These are phyloP conservation scores for Drosophila kuntzei DNA, from an alignment of 2,888 invertebrate genomes.

Conservation along the genomic window DNA sequence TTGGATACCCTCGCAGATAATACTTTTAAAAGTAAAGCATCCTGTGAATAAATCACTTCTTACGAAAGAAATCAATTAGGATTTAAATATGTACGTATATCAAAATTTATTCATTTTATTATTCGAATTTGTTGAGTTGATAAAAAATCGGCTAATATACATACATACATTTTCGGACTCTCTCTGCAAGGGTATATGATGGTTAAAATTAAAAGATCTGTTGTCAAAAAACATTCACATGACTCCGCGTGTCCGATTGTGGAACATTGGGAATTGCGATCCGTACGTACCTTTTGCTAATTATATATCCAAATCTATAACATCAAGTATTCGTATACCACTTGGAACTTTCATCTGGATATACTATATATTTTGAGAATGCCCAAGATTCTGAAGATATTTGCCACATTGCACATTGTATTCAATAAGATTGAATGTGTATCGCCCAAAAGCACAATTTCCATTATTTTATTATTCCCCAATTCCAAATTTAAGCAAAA, in stretches of 20 bases:
- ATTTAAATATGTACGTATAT: too few species aligned
- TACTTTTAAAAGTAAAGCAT: neutral
- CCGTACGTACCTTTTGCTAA: constrained; percentile 43
- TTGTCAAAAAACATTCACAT: neutral
- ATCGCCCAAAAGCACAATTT: neutral
- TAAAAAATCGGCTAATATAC: neutral
- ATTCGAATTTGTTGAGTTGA: neutral
- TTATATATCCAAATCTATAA: constrained; percentile 15
- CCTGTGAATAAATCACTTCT: neutral
- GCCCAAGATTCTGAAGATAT: neutral
- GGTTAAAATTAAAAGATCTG: neutral
- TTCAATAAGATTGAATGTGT: neutral
- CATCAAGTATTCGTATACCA: neutral
- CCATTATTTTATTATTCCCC: neutral
- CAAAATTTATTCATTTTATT: neutral
- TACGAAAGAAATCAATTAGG: neutral
- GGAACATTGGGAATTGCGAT: constrained; percentile 10
- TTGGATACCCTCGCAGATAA: constrained; percentile 24
- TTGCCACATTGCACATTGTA: neutral
- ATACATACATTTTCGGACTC: neutral
- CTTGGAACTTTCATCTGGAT: neutral
- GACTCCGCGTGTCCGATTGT: neutral
- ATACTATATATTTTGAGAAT: neutral
- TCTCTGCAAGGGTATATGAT: neutral
- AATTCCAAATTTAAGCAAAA: neutral